phyloP scores from a whole-genome alignment of 2,888 invertebrate species.

The Sclerodermus sp. region DNA sequence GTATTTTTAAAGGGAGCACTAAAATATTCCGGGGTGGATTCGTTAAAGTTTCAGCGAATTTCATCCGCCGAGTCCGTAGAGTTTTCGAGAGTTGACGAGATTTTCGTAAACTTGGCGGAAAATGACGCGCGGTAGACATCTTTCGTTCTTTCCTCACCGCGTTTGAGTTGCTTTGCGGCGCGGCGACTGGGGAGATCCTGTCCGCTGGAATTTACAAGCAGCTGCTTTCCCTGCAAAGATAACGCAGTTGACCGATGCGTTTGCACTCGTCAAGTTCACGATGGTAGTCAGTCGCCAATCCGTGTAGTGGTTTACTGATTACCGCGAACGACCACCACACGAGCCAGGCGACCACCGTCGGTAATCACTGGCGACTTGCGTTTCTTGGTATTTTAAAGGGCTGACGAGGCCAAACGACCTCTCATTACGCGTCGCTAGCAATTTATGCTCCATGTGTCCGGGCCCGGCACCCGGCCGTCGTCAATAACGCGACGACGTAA shows the following conservation, averaged over 20 bases:
- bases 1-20: too few relatives aligned
- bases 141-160: too few relatives aligned
- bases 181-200: too few relatives aligned
- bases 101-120: too few relatives aligned
- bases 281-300: not conserved
- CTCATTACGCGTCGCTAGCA: constrained; percentile 25
- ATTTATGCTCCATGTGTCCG: constrained; percentile 15
- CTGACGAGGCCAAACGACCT: constrained; percentile 27
- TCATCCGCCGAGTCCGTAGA: too few relatives aligned
- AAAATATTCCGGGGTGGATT: too few relatives aligned
- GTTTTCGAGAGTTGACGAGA: too few relatives aligned
- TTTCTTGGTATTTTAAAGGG: constrained; percentile 24
- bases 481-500: not conserved
- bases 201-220: too few relatives aligned
- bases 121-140: too few relatives aligned
- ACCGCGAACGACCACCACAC: constrained; percentile 34
- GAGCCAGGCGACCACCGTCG: constrained; percentile 32
- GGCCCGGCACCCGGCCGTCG: constrained; percentile 1
- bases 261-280: constrained; percentile 9
- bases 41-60: too few relatives aligned
- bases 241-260: constrained; percentile 3
- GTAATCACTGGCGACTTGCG: constrained; percentile 31
- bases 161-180: too few relatives aligned
- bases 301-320: constrained; percentile 31
- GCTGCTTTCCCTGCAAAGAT: not conserved